These are phyloP conservation scores for Acheta domesticus DNA, from an alignment of 2,888 invertebrate species.

Conservation along the genomic window DNA sequence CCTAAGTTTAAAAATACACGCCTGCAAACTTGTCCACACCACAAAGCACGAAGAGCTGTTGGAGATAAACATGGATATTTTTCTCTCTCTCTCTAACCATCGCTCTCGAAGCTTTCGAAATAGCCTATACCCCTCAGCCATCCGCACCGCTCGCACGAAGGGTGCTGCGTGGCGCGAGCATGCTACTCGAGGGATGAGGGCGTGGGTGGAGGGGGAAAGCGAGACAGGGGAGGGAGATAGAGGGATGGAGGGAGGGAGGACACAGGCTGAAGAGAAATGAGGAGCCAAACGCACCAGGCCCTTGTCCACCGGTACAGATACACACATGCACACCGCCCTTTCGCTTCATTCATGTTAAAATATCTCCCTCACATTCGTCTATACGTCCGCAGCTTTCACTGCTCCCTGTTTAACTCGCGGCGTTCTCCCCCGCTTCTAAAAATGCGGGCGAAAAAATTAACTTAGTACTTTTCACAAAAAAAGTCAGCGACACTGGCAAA, in stretches of 20 bases:
- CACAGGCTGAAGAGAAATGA: background rate
- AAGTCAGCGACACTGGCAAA: too few species aligned
- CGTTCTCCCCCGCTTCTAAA: too few species aligned
- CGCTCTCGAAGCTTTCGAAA: too few species aligned
- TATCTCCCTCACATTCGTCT: background rate
- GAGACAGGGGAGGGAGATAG: background rate
- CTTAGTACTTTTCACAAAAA: too few species aligned
- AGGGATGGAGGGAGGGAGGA: background rate
- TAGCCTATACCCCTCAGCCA: background rate
- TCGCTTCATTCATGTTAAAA: conserved; percentile 4
- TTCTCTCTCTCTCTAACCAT: too few species aligned
- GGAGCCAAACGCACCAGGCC: background rate
- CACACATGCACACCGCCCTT: background rate
- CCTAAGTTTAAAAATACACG: too few species aligned
- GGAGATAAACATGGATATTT: too few species aligned
- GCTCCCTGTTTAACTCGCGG: background rate
- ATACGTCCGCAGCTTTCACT: background rate
- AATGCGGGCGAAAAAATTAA: too few species aligned
- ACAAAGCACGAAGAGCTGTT: too few species aligned
- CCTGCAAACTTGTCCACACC: too few species aligned
- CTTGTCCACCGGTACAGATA: background rate
- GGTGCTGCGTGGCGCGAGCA: background rate
- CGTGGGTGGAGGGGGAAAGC: background rate
- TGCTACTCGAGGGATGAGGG: background rate
- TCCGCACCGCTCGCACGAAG: background rate